Conservation (phyloP, 2,113 vertebrate species). For the Paedocypris sp. region DNA sequence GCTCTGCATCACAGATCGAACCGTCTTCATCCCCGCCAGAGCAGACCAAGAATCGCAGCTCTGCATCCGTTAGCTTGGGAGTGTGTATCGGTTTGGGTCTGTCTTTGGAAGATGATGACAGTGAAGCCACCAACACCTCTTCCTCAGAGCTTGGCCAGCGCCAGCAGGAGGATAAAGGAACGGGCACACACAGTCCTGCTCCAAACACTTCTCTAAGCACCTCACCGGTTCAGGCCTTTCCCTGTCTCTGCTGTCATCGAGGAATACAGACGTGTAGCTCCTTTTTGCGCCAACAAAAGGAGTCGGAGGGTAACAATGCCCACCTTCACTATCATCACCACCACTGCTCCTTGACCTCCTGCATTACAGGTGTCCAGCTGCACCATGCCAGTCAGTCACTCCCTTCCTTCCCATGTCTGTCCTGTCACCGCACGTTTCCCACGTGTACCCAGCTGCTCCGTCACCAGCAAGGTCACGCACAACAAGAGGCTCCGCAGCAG, state of each 20-base stretch:
- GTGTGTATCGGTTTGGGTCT: slow-evolving; percentile 39
- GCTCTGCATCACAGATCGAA: background rate
- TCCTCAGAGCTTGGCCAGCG: slow-evolving; percentile 6
- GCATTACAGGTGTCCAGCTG: slow-evolving; percentile 46
- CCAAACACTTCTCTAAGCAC: slow-evolving; percentile 20
- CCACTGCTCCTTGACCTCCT: slow-evolving; percentile 50
- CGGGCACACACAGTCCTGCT: slow-evolving; percentile 25
- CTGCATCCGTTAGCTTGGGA: slow-evolving; percentile 27
- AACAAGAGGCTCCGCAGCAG: slow-evolving; percentile 25
- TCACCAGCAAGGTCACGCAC: slow-evolving; percentile 41
- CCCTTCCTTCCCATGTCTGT: slow-evolving; percentile 44
- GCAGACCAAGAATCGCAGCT: slow-evolving; percentile 40
- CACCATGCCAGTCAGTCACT: slow-evolving; percentile 33
- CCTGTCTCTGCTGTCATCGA: slow-evolving; percentile 55
- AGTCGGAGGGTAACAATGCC: slow-evolving; percentile 27
- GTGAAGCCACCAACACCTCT: slow-evolving; percentile 12
- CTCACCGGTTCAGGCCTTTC: slow-evolving; percentile 42
- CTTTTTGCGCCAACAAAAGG: slow-evolving; percentile 41
- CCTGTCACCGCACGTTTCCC: slow-evolving; percentile 49
- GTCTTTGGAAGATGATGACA: slow-evolving; percentile 37
- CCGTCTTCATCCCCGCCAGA: background rate
- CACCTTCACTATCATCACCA: slow-evolving; percentile 54
- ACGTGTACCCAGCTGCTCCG: slow-evolving; percentile 44
- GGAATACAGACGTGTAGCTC: slow-evolving; percentile 47
- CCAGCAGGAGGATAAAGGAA: slow-evolving; percentile 35